Base-by-base conservation (phyloP, 2,113 vertebrate genomes). In the Eonycteris spelaea region DNA sequence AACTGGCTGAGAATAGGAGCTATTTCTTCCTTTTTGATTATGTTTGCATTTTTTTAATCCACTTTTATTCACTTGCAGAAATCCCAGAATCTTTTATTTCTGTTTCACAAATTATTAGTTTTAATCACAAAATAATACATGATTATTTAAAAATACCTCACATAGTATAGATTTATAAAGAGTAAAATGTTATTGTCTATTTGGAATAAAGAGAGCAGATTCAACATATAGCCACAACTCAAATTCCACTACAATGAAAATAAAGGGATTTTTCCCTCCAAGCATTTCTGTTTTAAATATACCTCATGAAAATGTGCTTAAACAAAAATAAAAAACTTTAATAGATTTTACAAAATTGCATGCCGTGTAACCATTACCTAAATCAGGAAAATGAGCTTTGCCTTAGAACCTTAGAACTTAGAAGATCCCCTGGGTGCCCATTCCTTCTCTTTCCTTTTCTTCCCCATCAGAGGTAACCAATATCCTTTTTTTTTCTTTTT, bases 11-110 rank as follows among this genome's bases (percentile, higher is more conserved):
- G 61, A 70, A 63, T n/a, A 59, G 53, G 38, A 45, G 40, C n/a
- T 77, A 35, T 91, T 93, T 92, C 67, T 95, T 89, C 6, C 48
- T 93, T 87, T 67, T 57, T 78, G 63, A 57, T 88, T 89, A 86
- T 79, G 61, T 19, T 57, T 75, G 18, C 57, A 13, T 78, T 92
- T 26, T 24, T 51, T 90, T 80, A 77, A 80, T 45, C 35, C 13
- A 28, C 19, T 65, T 96, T 73, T 70, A 16, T n/a, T 90, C n/a
- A 85, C 43, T 90, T 61, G 55, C 15, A 43, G 21, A 74, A 90
- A 75, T 67, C 15, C 26, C 65, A 85, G 40, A 93, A 55, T 87
- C 45, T 80, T 90, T 89, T 43, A 15, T 87, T 92, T 94, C 57
- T 4, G 35, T 68, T 91, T 89, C 26, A 55, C 22, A 83, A 53